phyloP scores from a whole-genome alignment of 2,888 invertebrate species.

The Xanthorhoe spadicearia region DNA sequence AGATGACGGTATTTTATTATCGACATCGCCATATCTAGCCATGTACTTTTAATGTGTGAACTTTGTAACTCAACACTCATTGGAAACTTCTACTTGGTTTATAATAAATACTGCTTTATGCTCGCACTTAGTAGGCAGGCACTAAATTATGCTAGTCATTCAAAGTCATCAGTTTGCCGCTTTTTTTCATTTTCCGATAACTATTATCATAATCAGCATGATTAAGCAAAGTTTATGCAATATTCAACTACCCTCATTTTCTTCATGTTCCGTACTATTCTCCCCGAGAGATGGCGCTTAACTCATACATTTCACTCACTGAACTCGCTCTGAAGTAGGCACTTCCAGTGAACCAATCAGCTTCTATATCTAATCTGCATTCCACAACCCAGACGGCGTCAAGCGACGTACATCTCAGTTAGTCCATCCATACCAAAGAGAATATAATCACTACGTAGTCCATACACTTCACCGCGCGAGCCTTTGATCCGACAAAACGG shows the following conservation, averaged over 20 bases:
- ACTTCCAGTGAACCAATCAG: slow-evolving; percentile 16
- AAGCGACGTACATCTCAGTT: slow-evolving; percentile 56
- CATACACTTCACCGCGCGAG: slow-evolving; percentile 61
- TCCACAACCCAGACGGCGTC: slow-evolving; percentile 42
- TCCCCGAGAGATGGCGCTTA: slow-evolving; percentile 1
- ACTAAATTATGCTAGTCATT: no score
- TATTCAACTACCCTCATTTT: background rate
- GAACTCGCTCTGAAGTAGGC: slow-evolving; percentile 23
- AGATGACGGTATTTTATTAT: background rate
- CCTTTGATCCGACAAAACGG: slow-evolving; percentile 41
- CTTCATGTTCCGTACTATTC: background rate
- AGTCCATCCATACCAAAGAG: slow-evolving; percentile 54
- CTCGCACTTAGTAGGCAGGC: no score
- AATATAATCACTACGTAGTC: no score
- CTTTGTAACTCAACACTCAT: no score
- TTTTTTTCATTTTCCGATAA: no score
- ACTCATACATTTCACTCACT: slow-evolving; percentile 2
- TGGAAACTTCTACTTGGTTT: no score
- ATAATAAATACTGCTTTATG: no score
- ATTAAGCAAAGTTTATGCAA: background rate
- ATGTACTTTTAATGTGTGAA: slow-evolving; percentile 6
- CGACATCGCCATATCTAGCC: background rate
- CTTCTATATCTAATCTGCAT: slow-evolving; percentile 39
- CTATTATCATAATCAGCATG: background rate
- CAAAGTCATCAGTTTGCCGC: no score